Percentiles rank a stretch among this genome's conserved stretches.
Conservation (phyloP, 1,140 invertebrate species). For the Proctacanthus coquilletti region DNA sequence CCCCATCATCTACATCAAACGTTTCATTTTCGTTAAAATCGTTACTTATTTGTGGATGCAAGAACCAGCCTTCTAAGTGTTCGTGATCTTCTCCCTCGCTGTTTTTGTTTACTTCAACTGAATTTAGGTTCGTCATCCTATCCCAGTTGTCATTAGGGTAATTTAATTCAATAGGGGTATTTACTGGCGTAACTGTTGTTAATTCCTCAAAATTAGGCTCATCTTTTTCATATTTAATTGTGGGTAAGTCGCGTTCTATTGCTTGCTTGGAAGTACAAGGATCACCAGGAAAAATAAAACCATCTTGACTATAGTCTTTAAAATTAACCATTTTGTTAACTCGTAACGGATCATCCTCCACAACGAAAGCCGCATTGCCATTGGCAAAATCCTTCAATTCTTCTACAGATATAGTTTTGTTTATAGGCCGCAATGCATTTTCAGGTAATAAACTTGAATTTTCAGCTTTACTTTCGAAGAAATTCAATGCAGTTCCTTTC, state of each 20-base stretch:
- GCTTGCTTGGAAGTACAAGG: conserved; percentile 1
- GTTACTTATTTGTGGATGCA: conserved; percentile 4
- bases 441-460: too few species aligned
- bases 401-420: too few species aligned
- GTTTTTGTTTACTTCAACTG: not conserved
- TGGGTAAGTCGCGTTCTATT: not conserved
- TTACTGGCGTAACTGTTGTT: conserved; percentile 6
- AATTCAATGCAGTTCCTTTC: too few species aligned
- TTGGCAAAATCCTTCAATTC: too few species aligned
- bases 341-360: too few species aligned
- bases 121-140: conserved; percentile 1
- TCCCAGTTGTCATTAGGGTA: conserved; percentile 5
- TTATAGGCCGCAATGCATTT: too few species aligned
- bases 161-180: conserved; percentile 8
- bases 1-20: conserved; percentile 3
- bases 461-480: too few species aligned
- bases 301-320: too few species aligned
- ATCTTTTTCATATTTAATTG: conserved; percentile 3
- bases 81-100: not conserved
- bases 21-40: conserved; percentile 3
- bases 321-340: too few species aligned
- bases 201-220: conserved; percentile 5
- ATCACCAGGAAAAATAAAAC: not conserved
- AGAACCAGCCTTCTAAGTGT: conserved; percentile 3
- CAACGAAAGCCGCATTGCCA: too few species aligned